A percentile compares a stretch with the other conserved stretches of the same genome.
phyloP scores from a whole-genome alignment of 2,888 invertebrate genomes.

The Imbricaverruca yamaguchii region DNA sequence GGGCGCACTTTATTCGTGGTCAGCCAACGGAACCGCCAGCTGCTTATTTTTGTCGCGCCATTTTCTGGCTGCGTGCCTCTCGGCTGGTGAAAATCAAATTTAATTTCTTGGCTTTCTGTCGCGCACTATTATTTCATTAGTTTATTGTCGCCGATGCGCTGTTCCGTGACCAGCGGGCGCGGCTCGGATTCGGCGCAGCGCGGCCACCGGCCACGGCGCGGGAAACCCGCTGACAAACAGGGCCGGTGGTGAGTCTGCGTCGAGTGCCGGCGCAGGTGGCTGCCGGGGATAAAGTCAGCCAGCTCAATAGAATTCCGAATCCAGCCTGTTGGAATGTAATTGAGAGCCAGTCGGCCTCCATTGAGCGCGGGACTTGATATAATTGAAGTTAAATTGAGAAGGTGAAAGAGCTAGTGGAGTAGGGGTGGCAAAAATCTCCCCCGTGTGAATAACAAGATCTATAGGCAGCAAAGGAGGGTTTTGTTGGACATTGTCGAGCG shows the following conservation, averaged over 20 bases:
- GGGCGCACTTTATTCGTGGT: slow-evolving; percentile 2
- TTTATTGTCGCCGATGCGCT: slow-evolving; percentile 1
- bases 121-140: slow-evolving; percentile 15
- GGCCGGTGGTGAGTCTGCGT: neutral
- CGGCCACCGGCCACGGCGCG: neutral
- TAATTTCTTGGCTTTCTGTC: slow-evolving; percentile 20
- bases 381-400: slow-evolving; percentile 20
- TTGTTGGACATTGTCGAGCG: slow-evolving; percentile 5
- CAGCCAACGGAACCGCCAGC: slow-evolving; percentile 14
- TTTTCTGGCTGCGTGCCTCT: slow-evolving; percentile 11
- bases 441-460: slow-evolving; percentile 9
- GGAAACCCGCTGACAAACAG: neutral
- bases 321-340: slow-evolving; percentile 14
- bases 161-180: neutral
- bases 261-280: slow-evolving; percentile 7
- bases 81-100: slow-evolving; percentile 10
- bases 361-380: slow-evolving; percentile 12
- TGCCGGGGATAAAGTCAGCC: neutral
- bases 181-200: slow-evolving; percentile 7
- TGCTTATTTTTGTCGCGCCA: slow-evolving; percentile 18
- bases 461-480: slow-evolving; percentile 17
- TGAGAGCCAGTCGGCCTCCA: slow-evolving; percentile 5
- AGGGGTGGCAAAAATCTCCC: slow-evolving; percentile 10
- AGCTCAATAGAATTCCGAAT: neutral
- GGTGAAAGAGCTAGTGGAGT: slow-evolving; percentile 12